Evolutionary conservation across 1,140 invertebrate species (phyloP).

Genomic region (Venturia canescens): DNA sequence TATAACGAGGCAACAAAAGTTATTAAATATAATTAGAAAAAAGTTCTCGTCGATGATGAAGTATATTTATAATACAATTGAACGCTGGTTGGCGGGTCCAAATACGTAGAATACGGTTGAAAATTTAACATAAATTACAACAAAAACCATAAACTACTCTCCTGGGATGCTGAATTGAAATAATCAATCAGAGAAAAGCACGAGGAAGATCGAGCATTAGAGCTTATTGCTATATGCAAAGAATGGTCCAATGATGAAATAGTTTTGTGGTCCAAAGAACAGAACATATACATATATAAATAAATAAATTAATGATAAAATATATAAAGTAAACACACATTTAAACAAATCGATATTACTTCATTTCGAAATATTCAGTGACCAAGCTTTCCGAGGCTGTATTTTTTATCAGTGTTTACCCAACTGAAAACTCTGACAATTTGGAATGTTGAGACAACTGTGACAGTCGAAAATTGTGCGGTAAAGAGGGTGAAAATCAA

Average conservation of each 20-base stretch:
- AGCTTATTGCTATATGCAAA: conserved; percentile 29
- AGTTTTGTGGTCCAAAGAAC: conserved; percentile 59
- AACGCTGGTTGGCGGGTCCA: conserved; percentile 77
- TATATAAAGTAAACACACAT: conserved; percentile 4
- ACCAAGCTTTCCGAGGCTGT: conserved; percentile 47
- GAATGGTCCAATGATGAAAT: conserved; percentile 56
- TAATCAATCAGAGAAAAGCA: conserved; percentile 32
- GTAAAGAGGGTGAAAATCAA: background rate
- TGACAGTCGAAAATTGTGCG: background rate
- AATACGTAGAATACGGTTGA: conserved; percentile 73
- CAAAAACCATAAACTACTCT: conserved; percentile 49
- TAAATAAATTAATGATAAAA: conserved; percentile 34
- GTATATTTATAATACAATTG: conserved; percentile 55
- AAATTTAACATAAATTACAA: conserved; percentile 65
- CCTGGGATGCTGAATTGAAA: conserved; percentile 4
- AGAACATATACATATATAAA: conserved; percentile 15
- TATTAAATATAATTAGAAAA: conserved; percentile 23
- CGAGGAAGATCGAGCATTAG: conserved; percentile 14
- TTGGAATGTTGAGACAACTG: background rate
- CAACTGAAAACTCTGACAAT: background rate
- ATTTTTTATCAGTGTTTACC: conserved; percentile 63
- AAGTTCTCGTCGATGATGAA: conserved; percentile 45
- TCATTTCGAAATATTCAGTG: conserved; percentile 44
- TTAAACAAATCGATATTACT: conserved; percentile 50
- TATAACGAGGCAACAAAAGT: background rate